Conservation (phyloP, 1,140 invertebrate species). For the Solenopsis invicta region DNA sequence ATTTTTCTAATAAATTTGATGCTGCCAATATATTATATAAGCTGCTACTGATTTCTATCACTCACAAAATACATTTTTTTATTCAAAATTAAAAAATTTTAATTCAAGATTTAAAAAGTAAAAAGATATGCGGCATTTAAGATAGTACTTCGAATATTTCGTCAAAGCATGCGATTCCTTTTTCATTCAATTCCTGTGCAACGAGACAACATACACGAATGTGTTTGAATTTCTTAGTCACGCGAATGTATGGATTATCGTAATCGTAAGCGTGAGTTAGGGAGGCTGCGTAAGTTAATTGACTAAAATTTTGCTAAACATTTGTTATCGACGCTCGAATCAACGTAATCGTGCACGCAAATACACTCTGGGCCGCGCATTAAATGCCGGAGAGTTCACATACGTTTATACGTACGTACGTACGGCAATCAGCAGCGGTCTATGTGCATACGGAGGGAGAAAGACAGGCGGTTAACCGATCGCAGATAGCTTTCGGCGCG, state of each 20-base stretch:
- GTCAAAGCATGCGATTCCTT: background rate
- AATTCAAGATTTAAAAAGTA: background rate
- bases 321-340: constrained; percentile 54
- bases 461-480: constrained; percentile 51
- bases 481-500: constrained; percentile 52
- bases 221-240: background rate
- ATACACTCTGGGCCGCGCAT: constrained; percentile 35
- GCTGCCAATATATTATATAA: background rate
- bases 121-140: background rate
- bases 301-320: constrained; percentile 53
- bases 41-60: background rate
- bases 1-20: background rate
- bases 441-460: constrained; percentile 33
- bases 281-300: constrained; percentile 30
- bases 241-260: background rate
- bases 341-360: constrained; percentile 57
- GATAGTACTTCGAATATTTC: background rate
- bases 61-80: background rate
- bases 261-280: background rate
- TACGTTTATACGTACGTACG: constrained; percentile 15
- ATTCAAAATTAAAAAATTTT: background rate
- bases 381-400: constrained; percentile 29
- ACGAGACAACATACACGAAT: background rate
- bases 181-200: background rate
- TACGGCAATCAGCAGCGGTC: constrained; percentile 42